phyloP scores from a whole-genome alignment of 2,888 invertebrate genomes.

The Sipunculus nudus region DNA sequence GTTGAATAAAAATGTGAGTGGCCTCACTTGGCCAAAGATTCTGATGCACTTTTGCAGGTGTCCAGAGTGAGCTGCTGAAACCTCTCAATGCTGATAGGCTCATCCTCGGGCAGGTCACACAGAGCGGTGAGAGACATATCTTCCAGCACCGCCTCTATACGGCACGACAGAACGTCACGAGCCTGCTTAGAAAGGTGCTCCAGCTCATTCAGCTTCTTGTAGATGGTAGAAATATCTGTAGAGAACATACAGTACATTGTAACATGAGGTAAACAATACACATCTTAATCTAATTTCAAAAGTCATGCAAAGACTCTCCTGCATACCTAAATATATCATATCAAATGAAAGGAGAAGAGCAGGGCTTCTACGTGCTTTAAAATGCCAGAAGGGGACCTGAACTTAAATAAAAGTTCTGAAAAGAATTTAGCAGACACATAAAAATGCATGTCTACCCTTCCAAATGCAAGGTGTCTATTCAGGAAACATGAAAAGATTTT shows the following conservation, averaged over 20 bases:
- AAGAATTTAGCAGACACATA: too few relatives aligned
- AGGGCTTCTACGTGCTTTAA: too few relatives aligned
- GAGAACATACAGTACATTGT: slow-evolving; percentile 70
- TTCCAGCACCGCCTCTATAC: slow-evolving; percentile 85
- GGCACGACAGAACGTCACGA: slow-evolving; percentile 88
- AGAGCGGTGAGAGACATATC: slow-evolving; percentile 87
- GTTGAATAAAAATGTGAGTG: too few relatives aligned
- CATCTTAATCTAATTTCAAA: too few relatives aligned
- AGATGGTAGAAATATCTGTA: slow-evolving; percentile 57
- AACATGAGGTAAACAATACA: slow-evolving; percentile 83
- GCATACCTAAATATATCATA: too few relatives aligned
- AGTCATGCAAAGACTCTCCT: too few relatives aligned
- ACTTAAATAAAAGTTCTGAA: too few relatives aligned
- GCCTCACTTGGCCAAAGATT: slow-evolving; percentile 68
- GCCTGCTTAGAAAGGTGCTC: slow-evolving; percentile 71
- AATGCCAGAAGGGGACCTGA: too few relatives aligned
- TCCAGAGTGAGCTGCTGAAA: slow-evolving; percentile 85
- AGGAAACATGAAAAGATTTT: too few relatives aligned
- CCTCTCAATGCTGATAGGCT: slow-evolving; percentile 86
- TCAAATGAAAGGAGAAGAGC: too few relatives aligned
- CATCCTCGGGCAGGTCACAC: slow-evolving; percentile 82
- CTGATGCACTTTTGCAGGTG: slow-evolving; percentile 66
- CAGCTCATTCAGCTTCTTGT: slow-evolving; percentile 56
- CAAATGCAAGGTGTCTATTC: too few relatives aligned
- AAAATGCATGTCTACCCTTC: too few relatives aligned